Percentiles rank a stretch among this genome's conserved stretches.
These are phyloP conservation scores for Phoenoteleia sp. DNA, from an alignment of 2,888 invertebrate genomes.

Conservation along the genomic window DNA sequence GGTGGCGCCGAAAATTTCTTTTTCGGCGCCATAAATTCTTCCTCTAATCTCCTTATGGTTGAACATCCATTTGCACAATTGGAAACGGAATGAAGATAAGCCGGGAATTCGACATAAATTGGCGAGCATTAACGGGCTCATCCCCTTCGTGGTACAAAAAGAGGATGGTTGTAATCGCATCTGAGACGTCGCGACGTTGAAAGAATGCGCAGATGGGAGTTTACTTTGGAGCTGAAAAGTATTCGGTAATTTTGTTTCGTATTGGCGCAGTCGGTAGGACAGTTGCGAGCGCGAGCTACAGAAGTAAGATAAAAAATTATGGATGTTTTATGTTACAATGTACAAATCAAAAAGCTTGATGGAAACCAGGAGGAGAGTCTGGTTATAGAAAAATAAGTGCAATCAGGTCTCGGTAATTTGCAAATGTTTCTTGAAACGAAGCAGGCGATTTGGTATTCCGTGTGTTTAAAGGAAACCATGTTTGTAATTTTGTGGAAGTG, in stretches of 20 bases:
- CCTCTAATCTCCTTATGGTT: slow-evolving; percentile 53
- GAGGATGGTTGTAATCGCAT: slow-evolving; percentile 52
- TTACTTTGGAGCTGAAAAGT: not conserved
- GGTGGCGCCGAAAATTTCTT: slow-evolving; percentile 28
- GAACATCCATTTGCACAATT: slow-evolving; percentile 68
- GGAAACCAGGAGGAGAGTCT: too few species aligned
- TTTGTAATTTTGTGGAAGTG: too few species aligned
- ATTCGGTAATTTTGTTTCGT: slow-evolving; percentile 34
- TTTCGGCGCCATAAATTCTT: slow-evolving; percentile 51
- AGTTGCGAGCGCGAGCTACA: too few species aligned
- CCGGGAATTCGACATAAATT: slow-evolving; percentile 68
- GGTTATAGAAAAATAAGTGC: too few species aligned
- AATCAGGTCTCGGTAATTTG: too few species aligned
- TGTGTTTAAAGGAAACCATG: too few species aligned
- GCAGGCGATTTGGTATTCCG: too few species aligned
- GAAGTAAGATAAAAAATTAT: too few species aligned
- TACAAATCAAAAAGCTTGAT: too few species aligned
- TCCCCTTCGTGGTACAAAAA: slow-evolving; percentile 2
- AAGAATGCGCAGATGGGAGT: slow-evolving; percentile 31
- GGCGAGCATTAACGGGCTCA: slow-evolving; percentile 60
- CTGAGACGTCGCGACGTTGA: slow-evolving; percentile 43
- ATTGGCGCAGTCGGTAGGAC: too few species aligned
- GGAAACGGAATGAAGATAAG: slow-evolving; percentile 68
- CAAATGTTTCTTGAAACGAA: too few species aligned
- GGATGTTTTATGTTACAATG: too few species aligned